Base-by-base conservation (phyloP, 2,797 vertebrate genomes). In the Ceryle rudis region DNA sequence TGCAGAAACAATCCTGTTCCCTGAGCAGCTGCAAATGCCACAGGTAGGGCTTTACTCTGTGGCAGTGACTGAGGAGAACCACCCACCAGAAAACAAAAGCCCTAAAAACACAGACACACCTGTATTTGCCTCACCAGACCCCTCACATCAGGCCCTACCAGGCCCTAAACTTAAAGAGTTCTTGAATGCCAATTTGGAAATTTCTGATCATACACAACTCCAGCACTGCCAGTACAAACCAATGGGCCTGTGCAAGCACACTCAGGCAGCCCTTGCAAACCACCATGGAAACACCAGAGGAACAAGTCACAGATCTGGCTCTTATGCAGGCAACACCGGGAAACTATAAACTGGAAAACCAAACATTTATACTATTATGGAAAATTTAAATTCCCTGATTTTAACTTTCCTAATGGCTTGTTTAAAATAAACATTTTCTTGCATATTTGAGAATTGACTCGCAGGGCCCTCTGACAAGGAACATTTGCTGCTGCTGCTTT, bases 341-440 rank as follows among this genome's bases (percentile, higher is more conserved):
- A 91, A 96, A 86, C 37, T 29, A 58, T 58, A 88, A 81, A 88
- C 42, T 90, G 69, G 49, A 83, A 83, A 94, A 89, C 23, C 39
- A 95, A 90, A 86, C 55, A 41, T 81, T 91, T 83, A 52, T 81
- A 31, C 61, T 61, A 91, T 58, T 78, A 60, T 7, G 70, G 91
- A 95, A 95, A 96, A 92, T 81, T 70, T 84, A n/a, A 77, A 61
- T 86, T 77, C 60, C 65, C 37, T 20, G 33, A 91, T 77, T 83
- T 84, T 54, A 71, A 33, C 61, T 92, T 87, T 72, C 82, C 75
- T 83, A 86, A 81, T 70, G 46, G 66, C 10, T 77, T 61, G 71
- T 44, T 88, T 74, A 86, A 89, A 85, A 83, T 21, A 82, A 82
- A 58, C 25, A 55, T 74, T 85, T 96, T 87, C 86, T 80, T 70